Conservation (phyloP, 2,888 invertebrate species). For the Chymomyza fuscimana region DNA sequence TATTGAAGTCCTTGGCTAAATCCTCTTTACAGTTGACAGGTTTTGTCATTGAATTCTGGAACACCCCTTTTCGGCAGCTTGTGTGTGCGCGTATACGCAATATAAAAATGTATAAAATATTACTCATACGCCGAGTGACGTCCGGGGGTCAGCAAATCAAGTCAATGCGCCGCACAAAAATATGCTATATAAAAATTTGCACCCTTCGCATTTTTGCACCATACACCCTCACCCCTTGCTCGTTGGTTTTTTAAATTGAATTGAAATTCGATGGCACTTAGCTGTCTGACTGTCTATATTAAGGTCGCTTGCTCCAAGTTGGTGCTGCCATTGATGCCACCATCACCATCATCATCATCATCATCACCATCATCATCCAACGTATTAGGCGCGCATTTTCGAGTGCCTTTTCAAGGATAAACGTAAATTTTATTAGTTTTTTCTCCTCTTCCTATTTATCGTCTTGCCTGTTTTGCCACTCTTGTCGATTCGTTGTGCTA, state of each 20-base stretch:
- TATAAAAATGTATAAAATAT: slow-evolving; percentile 46
- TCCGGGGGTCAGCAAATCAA: slow-evolving; percentile 44
- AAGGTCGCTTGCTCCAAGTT: slow-evolving; percentile 52
- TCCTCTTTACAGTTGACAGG: not conserved
- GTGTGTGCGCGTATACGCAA: not conserved
- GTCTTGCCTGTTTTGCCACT: not conserved
- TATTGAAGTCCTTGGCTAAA: slow-evolving; percentile 48
- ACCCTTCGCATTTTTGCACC: slow-evolving; percentile 45
- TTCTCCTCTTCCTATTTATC: slow-evolving; percentile 18
- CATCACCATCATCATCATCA: slow-evolving; percentile 27
- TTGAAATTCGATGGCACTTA: slow-evolving; percentile 75
- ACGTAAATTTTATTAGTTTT: slow-evolving; percentile 74
- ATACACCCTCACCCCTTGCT: slow-evolving; percentile 16
- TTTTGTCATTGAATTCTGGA: slow-evolving; percentile 17
- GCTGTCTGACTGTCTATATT: slow-evolving; percentile 57
- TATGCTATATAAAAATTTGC: slow-evolving; percentile 62
- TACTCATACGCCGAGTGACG: slow-evolving; percentile 56
- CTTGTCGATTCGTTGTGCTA: not conserved
- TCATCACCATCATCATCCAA: slow-evolving; percentile 29
- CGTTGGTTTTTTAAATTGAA: slow-evolving; percentile 62
- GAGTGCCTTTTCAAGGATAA: slow-evolving; percentile 70
- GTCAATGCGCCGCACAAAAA: slow-evolving; percentile 51
- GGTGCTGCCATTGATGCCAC: slow-evolving; percentile 35
- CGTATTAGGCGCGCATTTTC: slow-evolving; percentile 73
- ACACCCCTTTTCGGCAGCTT: slow-evolving; percentile 52